Evolutionary conservation across 2,113 vertebrate species (phyloP), one percentile per base, ranked within the genome.

Genomic region (Amblyornis subalaris): DNA sequence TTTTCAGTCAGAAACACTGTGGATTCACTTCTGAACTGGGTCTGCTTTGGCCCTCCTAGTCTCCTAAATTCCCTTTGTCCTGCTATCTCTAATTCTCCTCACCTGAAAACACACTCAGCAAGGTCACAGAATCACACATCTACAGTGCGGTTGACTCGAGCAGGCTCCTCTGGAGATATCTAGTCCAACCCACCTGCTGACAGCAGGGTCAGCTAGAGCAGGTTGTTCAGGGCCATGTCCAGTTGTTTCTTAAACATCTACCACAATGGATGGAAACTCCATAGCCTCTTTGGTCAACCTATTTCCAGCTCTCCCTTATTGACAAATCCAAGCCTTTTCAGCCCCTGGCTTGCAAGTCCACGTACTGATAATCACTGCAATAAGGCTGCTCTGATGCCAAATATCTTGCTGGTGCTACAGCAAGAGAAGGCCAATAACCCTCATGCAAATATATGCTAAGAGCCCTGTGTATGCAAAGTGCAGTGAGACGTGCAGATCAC

Each of bases 401-500:
- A 79, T 33, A 19, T 69, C 67, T 55, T 65, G n/a, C 61, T 28
- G 74, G 69, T 73, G 78, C 65, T 80, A 29, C 47, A 80, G 58
- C 78, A 60, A 51, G 47, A 80, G 88, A 55, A 88, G 90, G 47
- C 66, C 38, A 42, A 83, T 47, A 94, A 74, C n/a, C 57, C 28
- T 44, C 36, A 74, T 77, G 85, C 70, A 93, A 81, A 95, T 83
- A 44, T 31, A 61, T 81, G 73, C 66, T 67, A 87, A 78, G 36
- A 82, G 29, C 44, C 29, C 35, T 21, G 51, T 53, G 73, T 79
- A 24, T 74, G 69, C 66, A 76, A 66, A 88, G 62, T 12, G 47
- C 73, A 85, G 62, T 1, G 76, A 82, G 89, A 95, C 85, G 80
- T 89, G 78, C 81, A 86, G 89, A 70, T 92, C 91, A 35, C 75